Conservation (phyloP, 2,888 invertebrate species). For the Lepidochitona cinerea region DNA sequence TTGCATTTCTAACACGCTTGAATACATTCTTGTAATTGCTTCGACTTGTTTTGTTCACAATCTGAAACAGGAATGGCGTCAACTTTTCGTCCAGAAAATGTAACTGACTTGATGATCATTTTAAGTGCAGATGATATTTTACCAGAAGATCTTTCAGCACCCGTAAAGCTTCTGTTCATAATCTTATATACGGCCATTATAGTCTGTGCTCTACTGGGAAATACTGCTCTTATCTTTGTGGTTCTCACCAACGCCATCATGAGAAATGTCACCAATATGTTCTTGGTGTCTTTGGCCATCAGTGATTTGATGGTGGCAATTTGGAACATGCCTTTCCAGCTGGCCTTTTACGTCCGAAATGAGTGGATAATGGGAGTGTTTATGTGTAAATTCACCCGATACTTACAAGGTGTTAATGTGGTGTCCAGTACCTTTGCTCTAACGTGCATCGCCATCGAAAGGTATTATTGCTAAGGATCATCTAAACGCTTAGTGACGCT, state of each 20-base stretch:
- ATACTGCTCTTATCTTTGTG: conserved; percentile 20
- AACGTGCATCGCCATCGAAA: conserved; percentile 31
- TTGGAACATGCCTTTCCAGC: conserved; percentile 27
- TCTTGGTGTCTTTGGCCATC: conserved; percentile 29
- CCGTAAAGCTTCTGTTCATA: conserved; percentile 5
- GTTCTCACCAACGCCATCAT: conserved; percentile 10
- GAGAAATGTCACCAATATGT: conserved; percentile 26
- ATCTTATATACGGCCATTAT: conserved; percentile 20
- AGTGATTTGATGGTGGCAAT: conserved; percentile 26
- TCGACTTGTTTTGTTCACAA: too few relatives aligned
- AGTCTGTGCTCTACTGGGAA: conserved; percentile 17
- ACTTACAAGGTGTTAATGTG: conserved; percentile 33
- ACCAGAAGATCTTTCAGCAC: neutral
- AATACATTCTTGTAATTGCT: too few relatives aligned
- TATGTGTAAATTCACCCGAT: conserved; percentile 34
- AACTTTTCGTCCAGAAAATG: neutral
- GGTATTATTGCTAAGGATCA: too few relatives aligned
- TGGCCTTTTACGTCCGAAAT: conserved; percentile 23
- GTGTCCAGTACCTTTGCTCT: conserved; percentile 32
- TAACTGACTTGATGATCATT: neutral
- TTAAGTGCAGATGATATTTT: neutral
- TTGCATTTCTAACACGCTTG: too few relatives aligned
- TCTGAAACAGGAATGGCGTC: too few relatives aligned
- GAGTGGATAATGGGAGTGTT: conserved; percentile 29
- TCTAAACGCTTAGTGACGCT: too few relatives aligned